phyloP scores from a whole-genome alignment of 2,113 vertebrate species.

The Panurus biarmicus region DNA sequence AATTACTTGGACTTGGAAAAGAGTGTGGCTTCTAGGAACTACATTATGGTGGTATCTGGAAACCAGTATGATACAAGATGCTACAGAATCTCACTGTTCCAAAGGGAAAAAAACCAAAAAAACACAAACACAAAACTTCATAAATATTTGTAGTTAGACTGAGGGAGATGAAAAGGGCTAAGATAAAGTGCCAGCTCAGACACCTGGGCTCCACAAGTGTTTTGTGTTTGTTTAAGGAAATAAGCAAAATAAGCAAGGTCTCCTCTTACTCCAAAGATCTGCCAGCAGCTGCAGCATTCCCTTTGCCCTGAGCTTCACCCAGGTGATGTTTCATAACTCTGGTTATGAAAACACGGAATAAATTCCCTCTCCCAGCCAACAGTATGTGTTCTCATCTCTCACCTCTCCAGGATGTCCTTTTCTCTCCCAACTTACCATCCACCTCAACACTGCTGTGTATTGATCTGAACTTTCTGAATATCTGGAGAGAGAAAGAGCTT shows the following conservation, averaged over 20 bases:
- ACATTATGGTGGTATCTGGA: background rate
- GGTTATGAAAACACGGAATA: background rate
- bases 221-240: background rate
- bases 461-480: background rate
- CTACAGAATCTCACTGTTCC: background rate
- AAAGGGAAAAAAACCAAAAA: background rate
- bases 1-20: background rate
- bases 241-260: background rate
- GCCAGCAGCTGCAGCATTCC: background rate
- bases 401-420: background rate
- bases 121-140: background rate
- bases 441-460: background rate
- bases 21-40: background rate
- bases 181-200: background rate
- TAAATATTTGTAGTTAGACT: background rate
- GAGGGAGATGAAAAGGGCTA: background rate
- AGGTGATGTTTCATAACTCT: background rate
- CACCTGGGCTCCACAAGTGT: background rate
- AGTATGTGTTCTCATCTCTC: background rate
- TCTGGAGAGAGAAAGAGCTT: background rate
- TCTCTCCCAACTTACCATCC: background rate
- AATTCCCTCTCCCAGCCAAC: background rate
- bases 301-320: background rate
- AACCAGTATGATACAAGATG: background rate
- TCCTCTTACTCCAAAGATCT: background rate